Evolutionary conservation across 2,113 vertebrate genomes (phyloP).

Genomic region (Phylloscopus trochiloides): DNA sequence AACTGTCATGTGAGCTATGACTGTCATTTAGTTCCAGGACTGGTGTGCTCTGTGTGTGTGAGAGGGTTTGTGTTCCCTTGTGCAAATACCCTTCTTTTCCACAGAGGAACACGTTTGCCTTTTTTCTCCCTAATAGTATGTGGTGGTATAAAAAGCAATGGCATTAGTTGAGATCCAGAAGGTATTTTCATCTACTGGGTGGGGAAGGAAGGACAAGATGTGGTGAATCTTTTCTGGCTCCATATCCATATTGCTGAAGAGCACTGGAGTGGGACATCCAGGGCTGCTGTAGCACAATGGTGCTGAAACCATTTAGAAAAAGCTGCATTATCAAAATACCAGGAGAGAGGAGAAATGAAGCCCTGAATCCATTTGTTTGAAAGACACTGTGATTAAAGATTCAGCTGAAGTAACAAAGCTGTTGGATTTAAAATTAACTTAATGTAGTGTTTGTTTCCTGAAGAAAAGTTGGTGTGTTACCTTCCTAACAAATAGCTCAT

Average conservation of each 20-base stretch:
- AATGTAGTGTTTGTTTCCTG: neutral
- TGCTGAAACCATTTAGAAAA: neutral
- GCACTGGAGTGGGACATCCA: neutral
- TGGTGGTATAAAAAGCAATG: neutral
- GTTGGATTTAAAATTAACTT: neutral
- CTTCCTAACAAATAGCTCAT: neutral
- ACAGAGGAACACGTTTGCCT: rapidly evolving
- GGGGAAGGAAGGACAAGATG: neutral
- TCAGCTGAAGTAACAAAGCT: neutral
- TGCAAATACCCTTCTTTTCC: neutral
- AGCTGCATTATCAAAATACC: neutral
- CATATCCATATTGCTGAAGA: neutral
- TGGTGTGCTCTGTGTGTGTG: neutral
- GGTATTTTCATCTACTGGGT: neutral
- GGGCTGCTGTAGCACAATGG: neutral
- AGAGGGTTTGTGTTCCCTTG: neutral
- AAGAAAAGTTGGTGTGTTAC: neutral
- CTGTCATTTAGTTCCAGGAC: neutral
- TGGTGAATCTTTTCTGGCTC: neutral
- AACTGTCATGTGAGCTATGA: neutral
- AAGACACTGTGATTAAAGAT: neutral
- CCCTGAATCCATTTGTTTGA: neutral
- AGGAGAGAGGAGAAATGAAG: neutral
- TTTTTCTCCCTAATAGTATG: rapidly evolving
- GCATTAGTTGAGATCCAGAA: neutral